These are phyloP conservation scores for Caenorhabditis remanei DNA, from an alignment of 1,140 invertebrate genomes.

Conservation along the genomic window DNA sequence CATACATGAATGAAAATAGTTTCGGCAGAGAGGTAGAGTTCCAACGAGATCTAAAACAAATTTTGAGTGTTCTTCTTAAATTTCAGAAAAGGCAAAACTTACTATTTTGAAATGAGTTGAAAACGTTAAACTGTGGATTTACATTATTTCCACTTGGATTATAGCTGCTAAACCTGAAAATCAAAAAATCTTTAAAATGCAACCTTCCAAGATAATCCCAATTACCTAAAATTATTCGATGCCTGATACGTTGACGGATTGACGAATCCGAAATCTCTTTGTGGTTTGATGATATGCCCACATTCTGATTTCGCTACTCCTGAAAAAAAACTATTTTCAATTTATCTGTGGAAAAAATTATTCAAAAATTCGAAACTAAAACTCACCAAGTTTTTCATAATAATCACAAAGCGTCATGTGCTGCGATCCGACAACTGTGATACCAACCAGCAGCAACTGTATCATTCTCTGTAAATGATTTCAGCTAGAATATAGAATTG, in stretches of 20 bases:
- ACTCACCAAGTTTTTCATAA: conserved; percentile 57
- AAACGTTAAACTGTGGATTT: conserved; percentile 21
- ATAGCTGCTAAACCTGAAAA: conserved; percentile 38
- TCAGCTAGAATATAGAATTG: not conserved
- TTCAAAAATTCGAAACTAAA: not conserved
- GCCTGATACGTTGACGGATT: conserved; percentile 24
- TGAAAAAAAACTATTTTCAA: not conserved
- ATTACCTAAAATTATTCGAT: conserved; percentile 2
- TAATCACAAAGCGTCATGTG: conserved; percentile 59
- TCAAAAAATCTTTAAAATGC: not conserved
- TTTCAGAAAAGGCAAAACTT: not conserved
- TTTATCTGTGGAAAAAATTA: not conserved
- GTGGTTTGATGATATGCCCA: conserved; percentile 33
- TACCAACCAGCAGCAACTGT: conserved; percentile 38
- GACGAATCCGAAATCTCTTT: conserved; percentile 6
- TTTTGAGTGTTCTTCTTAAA: not conserved
- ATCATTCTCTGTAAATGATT: conserved; percentile 28
- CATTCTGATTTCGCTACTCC: conserved; percentile 57
- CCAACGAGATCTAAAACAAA: conserved; percentile 33
- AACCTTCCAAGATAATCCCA: not conserved
- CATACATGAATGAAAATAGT: conserved; percentile 62
- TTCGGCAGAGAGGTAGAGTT: conserved; percentile 45
- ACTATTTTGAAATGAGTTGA: conserved; percentile 9
- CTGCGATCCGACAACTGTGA: conserved; percentile 48
- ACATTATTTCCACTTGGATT: conserved; percentile 25